phyloP scores from a whole-genome alignment of 2,888 invertebrate genomes.

The Caenorhabditis becei region DNA sequence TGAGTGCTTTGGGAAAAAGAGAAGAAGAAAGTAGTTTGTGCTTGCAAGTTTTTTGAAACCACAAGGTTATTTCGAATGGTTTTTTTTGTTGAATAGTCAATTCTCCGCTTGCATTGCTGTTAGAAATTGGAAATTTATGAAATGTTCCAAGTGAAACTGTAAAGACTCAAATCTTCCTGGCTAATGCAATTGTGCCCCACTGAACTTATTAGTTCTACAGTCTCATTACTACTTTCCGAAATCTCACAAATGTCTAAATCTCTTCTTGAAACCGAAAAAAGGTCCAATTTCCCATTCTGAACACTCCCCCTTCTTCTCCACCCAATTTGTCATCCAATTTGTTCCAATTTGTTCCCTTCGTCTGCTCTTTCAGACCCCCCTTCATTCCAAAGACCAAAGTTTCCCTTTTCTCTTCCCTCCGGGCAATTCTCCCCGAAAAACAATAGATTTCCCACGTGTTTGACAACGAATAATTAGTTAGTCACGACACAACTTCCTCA shows the following conservation, averaged over 20 bases:
- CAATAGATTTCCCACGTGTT: conserved; percentile 42
- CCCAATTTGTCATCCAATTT: conserved; percentile 20
- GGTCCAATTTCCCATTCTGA: too few species aligned
- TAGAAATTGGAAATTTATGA: too few species aligned
- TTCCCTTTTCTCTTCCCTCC: neutral
- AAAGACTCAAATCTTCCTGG: too few species aligned
- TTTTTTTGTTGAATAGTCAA: too few species aligned
- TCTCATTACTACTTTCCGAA: too few species aligned
- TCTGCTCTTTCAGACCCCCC: neutral
- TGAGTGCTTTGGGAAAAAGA: conserved; percentile 1
- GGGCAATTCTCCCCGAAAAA: too few species aligned
- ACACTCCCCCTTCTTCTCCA: neutral
- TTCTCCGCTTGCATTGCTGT: too few species aligned
- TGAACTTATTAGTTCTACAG: too few species aligned
- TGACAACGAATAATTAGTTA: conserved; percentile 25
- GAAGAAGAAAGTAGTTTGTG: neutral
- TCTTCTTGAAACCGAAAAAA: neutral
- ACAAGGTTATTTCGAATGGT: too few species aligned
- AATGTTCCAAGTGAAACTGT: too few species aligned
- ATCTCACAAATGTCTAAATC: neutral
- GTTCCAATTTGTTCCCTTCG: neutral
- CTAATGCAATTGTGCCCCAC: too few species aligned
- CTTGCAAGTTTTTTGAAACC: too few species aligned
- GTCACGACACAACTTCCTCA: conserved; percentile 27
- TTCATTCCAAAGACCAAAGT: neutral